Evolutionary conservation across 2,888 invertebrate genomes (phyloP).

Genomic region (Cephus pulcher): DNA sequence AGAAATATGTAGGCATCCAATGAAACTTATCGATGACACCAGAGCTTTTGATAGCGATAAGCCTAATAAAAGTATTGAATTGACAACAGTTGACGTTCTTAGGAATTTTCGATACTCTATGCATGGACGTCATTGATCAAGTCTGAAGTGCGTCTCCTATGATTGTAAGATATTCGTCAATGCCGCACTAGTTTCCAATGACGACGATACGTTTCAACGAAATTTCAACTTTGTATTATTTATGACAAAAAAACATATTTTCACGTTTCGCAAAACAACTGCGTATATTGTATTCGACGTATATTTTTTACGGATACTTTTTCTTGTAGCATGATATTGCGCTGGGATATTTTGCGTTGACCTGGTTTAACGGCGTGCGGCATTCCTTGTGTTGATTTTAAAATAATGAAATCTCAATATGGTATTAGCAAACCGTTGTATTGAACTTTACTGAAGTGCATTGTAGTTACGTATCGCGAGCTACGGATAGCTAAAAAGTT

Average conservation of each 20-base stretch:
- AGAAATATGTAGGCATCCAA: not conserved
- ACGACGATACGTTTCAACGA: not conserved
- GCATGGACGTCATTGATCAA: too few species aligned
- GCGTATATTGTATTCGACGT: not conserved
- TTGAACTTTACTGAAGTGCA: not conserved
- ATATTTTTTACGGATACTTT: not conserved
- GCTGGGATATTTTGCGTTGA: not conserved
- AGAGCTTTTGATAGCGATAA: not conserved
- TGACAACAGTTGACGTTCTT: not conserved
- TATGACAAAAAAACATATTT: not conserved
- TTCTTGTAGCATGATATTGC: not conserved
- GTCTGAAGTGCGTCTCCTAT: too few species aligned
- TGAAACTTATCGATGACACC: not conserved
- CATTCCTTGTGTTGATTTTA: not conserved
- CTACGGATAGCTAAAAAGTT: not conserved
- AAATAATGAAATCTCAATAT: not conserved
- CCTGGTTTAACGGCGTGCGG: not conserved
- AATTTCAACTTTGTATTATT: not conserved
- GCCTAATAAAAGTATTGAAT: not conserved
- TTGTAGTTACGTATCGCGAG: not conserved
- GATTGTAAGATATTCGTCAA: not conserved
- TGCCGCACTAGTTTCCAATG: not conserved
- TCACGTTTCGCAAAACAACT: not conserved
- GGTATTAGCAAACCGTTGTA: not conserved
- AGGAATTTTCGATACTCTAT: too few species aligned